A percentile compares a stretch with the other conserved stretches of the same genome.
These are phyloP conservation scores for Simalia tracyae DNA, from an alignment of 2,797 vertebrate genomes.

Conservation along the genomic window DNA sequence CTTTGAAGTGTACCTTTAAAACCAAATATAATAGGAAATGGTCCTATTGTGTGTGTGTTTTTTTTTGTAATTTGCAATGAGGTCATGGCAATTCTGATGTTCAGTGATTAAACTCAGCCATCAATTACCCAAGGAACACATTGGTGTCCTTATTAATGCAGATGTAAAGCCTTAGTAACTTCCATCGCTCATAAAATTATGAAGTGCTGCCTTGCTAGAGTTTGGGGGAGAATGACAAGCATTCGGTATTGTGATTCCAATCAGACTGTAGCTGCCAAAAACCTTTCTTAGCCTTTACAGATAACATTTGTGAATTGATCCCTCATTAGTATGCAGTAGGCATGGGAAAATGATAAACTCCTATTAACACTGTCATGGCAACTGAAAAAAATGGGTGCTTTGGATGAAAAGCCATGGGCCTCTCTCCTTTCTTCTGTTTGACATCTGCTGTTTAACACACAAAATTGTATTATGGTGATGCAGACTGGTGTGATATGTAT, in stretches of 20 bases:
- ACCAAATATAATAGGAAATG: neutral
- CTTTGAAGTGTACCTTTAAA: neutral
- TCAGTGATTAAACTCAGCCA: neutral
- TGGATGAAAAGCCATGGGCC: slow-evolving; percentile 80
- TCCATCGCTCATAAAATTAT: slow-evolving; percentile 16
- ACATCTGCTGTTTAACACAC: slow-evolving; percentile 93
- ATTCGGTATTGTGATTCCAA: slow-evolving; percentile 1
- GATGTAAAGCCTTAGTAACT: neutral
- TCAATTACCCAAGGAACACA: neutral
- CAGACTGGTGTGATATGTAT: slow-evolving; percentile 40
- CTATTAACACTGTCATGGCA: slow-evolving; percentile 87
- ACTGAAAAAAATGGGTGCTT: slow-evolving; percentile 88
- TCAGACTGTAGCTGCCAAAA: neutral
- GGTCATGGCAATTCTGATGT: slow-evolving; percentile 31
- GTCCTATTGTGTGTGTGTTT: neutral
- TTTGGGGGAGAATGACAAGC: neutral
- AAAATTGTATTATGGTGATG: slow-evolving; percentile 80
- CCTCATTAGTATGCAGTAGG: slow-evolving; percentile 76
- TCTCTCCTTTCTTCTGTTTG: slow-evolving; percentile 80
- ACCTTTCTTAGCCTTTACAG: slow-evolving; percentile 70
- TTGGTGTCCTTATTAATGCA: slow-evolving; percentile 15
- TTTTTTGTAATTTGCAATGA: slow-evolving; percentile 7
- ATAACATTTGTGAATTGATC: slow-evolving; percentile 70
- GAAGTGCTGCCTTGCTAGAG: rapidly evolving
- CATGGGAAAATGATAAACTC: slow-evolving; percentile 85